Evolutionary conservation across 2,888 invertebrate genomes (phyloP), one percentile per base, ranked within the genome.

Genomic region (Scotopteryx bipunctaria): DNA sequence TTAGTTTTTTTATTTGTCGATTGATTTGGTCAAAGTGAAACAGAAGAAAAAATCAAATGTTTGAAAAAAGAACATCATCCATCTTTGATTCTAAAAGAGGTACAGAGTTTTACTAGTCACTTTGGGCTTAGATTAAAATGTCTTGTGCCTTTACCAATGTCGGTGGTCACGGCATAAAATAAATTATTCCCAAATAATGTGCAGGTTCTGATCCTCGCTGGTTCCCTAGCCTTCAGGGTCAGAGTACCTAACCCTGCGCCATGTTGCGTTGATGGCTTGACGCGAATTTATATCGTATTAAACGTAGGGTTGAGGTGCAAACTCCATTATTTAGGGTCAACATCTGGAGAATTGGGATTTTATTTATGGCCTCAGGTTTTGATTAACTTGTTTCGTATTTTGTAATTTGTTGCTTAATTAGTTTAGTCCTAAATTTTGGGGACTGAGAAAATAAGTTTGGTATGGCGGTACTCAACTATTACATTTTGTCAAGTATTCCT

Each of bases 211-310:
- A 36, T 35, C 11, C 5, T 38, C 33, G 35, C 43, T 17, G 15
- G 38, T 44, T 42, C 32, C 25, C 41, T 41, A 29, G 41, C 35
- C 21, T 40, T 27, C 40, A 42, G 48, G 41, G 27, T 36, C 33
- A 27, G 23, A 33, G 35, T 33, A 27, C 33, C 23, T 27, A 47
- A 37, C 46, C 46, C 38, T 16, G 83, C 86, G 81, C 86, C 90
- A 87, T 87, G 73, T 86, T 89, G 89, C 63, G 69, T 63, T 86
- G 90, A 90, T 87, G 77, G 86, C 79, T 80, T 71, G 86, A 83
- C 84, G 76, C 73, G 76, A 86, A 88, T 88, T 89, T 87, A 88
- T 87, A 82, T 73, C 70, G 72, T 79, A 86, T 84, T 86, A 83
- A 84, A 78, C 76, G 78, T 84, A 85, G 86, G 86, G 85, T 86